Evolutionary conservation across 2,797 vertebrate genomes (phyloP).

Genomic region (Fringilla coelebs): DNA sequence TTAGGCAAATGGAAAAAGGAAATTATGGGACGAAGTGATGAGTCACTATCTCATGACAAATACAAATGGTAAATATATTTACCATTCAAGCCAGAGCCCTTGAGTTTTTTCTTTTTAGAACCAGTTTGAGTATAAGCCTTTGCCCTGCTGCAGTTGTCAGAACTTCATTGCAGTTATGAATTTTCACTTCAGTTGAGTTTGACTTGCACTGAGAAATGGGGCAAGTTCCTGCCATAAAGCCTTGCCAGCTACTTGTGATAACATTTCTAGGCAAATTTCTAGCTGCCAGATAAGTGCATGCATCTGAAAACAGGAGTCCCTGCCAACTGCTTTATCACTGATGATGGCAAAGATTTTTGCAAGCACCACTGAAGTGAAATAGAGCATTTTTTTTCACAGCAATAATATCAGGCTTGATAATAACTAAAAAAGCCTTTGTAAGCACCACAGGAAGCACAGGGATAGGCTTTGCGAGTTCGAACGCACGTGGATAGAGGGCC

Average conservation of each 20-base stretch:
- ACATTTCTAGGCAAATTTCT: not conserved
- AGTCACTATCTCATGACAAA: constrained; percentile 2
- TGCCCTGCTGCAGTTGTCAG: not conserved
- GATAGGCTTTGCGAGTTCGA: not conserved
- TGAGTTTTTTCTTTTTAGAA: not conserved
- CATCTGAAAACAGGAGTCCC: not conserved
- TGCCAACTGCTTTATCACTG: not conserved
- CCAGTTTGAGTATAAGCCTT: not conserved
- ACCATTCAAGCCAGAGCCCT: not conserved
- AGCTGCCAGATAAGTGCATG: not conserved
- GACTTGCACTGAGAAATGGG: not conserved
- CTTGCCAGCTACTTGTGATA: not conserved
- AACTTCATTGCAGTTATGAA: not conserved
- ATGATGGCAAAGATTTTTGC: not conserved
- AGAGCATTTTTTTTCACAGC: not conserved
- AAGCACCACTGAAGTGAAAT: not conserved
- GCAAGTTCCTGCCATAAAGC: not conserved
- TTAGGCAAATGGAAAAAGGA: constrained; percentile 24
- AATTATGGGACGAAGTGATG: not conserved
- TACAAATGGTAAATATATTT: not conserved
- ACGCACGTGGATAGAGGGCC: accelerated
- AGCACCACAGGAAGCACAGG: not conserved
- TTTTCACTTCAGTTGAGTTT: not conserved
- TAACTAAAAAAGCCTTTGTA: not conserved
- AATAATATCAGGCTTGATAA: not conserved